Evolutionary conservation across 2,888 invertebrate species (phyloP).

Genomic region (Oegoconia quadripuncta): DNA sequence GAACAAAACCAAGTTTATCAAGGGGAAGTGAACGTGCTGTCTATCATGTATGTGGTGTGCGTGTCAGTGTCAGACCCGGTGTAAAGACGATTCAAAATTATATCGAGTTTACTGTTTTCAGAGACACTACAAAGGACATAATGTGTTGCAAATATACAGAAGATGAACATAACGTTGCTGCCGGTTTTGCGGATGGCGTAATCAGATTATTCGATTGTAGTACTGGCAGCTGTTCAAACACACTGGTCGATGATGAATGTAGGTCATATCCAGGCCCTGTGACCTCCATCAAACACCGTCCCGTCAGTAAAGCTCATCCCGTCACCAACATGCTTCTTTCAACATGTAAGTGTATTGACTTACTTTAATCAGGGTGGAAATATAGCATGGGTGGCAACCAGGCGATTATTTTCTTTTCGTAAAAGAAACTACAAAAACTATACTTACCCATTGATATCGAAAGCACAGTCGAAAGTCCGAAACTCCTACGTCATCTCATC

Average conservation of each 20-base stretch:
- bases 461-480: too few relatives aligned
- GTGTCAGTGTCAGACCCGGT: neutral
- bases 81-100: neutral
- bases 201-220: slow-evolving; percentile 75
- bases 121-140: slow-evolving; percentile 73
- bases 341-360: slow-evolving; percentile 69
- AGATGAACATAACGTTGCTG: slow-evolving; percentile 77
- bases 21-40: slow-evolving; percentile 62
- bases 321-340: slow-evolving; percentile 77
- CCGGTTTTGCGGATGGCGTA: slow-evolving; percentile 80
- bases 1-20: slow-evolving; percentile 60
- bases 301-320: slow-evolving; percentile 79
- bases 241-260: slow-evolving; percentile 77
- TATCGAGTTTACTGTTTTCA: slow-evolving; percentile 24
- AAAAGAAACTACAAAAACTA: too few relatives aligned
- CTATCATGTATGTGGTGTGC: slow-evolving; percentile 52
- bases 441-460: too few relatives aligned
- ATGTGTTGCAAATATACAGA: slow-evolving; percentile 82
- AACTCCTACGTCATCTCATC: too few relatives aligned
- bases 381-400: too few relatives aligned
- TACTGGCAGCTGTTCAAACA: slow-evolving; percentile 64
- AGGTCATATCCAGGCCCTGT: slow-evolving; percentile 75
- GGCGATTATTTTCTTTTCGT: too few relatives aligned
- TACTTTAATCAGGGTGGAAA: too few relatives aligned
- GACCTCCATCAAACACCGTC: slow-evolving; percentile 80